Conservation (phyloP, 2,797 vertebrate species). For the Helicolenus hilgendorfi region DNA sequence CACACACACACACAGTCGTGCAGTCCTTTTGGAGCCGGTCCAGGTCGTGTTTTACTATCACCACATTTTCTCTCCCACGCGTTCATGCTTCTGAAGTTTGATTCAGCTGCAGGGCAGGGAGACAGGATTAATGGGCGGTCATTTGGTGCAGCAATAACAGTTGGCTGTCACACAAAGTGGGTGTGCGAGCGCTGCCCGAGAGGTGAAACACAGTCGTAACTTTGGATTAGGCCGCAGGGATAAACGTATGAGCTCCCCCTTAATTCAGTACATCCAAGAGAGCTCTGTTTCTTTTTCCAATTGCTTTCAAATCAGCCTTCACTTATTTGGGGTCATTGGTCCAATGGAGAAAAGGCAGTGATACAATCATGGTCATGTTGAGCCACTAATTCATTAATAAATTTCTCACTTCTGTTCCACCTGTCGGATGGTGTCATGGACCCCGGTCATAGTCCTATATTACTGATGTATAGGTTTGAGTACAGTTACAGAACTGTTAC, state of each 20-base stretch:
- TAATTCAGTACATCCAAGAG: not conserved
- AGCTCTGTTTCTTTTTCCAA: not conserved
- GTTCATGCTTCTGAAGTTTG: slow-evolving; percentile 43
- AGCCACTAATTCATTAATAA: slow-evolving; percentile 19
- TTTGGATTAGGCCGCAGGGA: slow-evolving; percentile 40
- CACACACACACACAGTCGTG: not conserved
- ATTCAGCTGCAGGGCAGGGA: slow-evolving; percentile 49
- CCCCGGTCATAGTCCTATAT: not conserved
- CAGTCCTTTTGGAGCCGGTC: slow-evolving; percentile 1
- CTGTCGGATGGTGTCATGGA: slow-evolving; percentile 5
- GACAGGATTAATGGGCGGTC: slow-evolving; percentile 66
- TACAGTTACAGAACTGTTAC: not conserved
- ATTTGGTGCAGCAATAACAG: slow-evolving; percentile 69
- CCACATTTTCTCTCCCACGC: slow-evolving; percentile 29
- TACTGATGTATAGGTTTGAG: not conserved
- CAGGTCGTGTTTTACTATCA: slow-evolving; percentile 36
- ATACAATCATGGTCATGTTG: slow-evolving; percentile 18
- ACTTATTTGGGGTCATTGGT: slow-evolving; percentile 30
- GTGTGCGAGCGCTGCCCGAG: slow-evolving; percentile 23
- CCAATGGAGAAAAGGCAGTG: not conserved
- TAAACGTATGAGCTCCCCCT: not conserved
- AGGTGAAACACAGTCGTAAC: slow-evolving; percentile 57
- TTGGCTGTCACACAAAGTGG: slow-evolving; percentile 69
- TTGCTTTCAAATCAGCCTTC: slow-evolving; percentile 11
- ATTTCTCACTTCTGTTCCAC: slow-evolving; percentile 38